These are phyloP conservation scores for Stomatorhinus ivindoensis DNA, from an alignment of 2,113 vertebrate species.

Conservation along the genomic window DNA sequence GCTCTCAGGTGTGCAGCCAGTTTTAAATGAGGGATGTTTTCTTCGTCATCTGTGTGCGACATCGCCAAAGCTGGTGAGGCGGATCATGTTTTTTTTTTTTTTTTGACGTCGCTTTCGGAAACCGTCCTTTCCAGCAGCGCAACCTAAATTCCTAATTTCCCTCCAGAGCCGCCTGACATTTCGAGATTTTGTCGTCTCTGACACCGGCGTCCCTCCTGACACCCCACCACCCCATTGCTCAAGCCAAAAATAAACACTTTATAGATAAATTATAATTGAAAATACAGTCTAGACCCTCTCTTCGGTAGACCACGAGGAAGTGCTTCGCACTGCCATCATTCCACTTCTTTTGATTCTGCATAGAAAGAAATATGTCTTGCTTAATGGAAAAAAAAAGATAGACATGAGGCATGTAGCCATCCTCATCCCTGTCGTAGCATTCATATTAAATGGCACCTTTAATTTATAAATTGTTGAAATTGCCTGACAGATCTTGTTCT, in stretches of 20 bases:
- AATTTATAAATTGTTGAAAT: conserved; percentile 7
- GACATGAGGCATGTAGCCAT: neutral
- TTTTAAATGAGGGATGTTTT: neutral
- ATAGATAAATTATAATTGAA: neutral
- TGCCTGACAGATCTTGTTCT: neutral
- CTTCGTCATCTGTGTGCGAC: neutral
- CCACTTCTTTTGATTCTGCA: neutral
- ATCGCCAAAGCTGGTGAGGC: no score
- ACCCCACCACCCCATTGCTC: neutral
- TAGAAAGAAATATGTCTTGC: neutral
- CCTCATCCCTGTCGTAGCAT: neutral
- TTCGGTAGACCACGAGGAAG: neutral
- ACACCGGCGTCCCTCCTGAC: neutral
- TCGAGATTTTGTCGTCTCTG: neutral
- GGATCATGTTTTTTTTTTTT: neutral
- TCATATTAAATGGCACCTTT: neutral
- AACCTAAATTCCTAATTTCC: neutral
- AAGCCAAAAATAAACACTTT: conserved; percentile 4
- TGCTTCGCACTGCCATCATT: neutral
- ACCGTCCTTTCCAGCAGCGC: neutral
- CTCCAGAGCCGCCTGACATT: conserved; percentile 11
- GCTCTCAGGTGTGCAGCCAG: neutral
- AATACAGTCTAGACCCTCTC: neutral
- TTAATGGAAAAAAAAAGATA: neutral
- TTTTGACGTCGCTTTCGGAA: neutral